Base-by-base conservation (phyloP, 2,797 vertebrate species). In the Hydrophis major region DNA sequence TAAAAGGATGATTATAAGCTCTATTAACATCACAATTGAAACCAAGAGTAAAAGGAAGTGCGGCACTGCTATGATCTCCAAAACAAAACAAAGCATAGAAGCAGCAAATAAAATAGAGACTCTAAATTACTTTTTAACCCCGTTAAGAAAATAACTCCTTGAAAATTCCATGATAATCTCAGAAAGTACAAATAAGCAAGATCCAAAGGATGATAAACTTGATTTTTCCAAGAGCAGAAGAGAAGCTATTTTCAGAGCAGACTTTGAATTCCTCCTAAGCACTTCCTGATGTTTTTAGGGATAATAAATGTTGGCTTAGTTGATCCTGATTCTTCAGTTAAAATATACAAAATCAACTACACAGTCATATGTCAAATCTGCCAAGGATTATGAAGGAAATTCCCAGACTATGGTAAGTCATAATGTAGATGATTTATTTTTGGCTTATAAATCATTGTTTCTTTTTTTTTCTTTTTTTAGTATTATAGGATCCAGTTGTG, bases 291-390 rank as follows among this genome's bases (percentile, higher is more conserved):
- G 94, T 94, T 94, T 14, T 5, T 94, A 89, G 1, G 22, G 86
- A 92, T 56, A 32, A 89, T 94, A 28, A 16, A 53, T 60, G 74
- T 88, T 93, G 92, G n/a, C 92, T 96, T 92, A 66, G 55, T 87
- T 91, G 90, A 92, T 90, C 89, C 91, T 69, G 95, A 69, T 22
- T 96, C 50, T 95, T 90, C 93, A 93, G 86, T 50, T 91, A 92
- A 96, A 91, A 25, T 57, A 92, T 61, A 93, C 16, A 18, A 1
- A 61, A 95, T 94, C 93, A 93, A 47, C 90, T 93, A 90, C 55
- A 86, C 90, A 92, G 56, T 78, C 16, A 63, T 20, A 47, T 93
- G 94, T 90, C 94, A 90, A 60, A 50, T 10, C 53, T 88, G 92
- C 55, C 83, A 95, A 69, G 55, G 63, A 89, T 60, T 47, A n/a